Evolutionary conservation across 2,113 vertebrate species (phyloP).

Genomic region (Eclectus roratus): DNA sequence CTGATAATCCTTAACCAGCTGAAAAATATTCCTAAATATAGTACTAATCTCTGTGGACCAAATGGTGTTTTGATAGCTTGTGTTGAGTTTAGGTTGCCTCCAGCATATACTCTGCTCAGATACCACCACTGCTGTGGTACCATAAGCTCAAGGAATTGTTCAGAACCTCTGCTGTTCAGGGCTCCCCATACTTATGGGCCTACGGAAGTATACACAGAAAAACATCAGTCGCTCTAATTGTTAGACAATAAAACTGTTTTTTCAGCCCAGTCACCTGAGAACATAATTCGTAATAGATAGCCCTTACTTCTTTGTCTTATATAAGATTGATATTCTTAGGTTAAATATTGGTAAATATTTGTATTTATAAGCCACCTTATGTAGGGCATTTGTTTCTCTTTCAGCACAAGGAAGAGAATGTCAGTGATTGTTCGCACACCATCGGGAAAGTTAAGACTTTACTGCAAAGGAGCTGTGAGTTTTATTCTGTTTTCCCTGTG

Average conservation of each 20-base stretch:
- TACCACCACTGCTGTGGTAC: not conserved
- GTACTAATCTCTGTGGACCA: not conserved
- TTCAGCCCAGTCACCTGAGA: not conserved
- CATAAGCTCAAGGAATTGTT: not conserved
- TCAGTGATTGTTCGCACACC: slow-evolving; percentile 98
- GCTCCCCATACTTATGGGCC: not conserved
- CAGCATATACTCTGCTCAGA: not conserved
- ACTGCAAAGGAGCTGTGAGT: slow-evolving; percentile 99
- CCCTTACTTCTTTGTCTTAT: not conserved
- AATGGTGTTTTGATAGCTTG: not conserved
- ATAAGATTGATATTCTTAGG: not conserved
- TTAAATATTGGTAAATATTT: not conserved
- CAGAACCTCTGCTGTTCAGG: not conserved
- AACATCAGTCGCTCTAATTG: not conserved
- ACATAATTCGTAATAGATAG: not conserved
- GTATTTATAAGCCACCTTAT: not conserved
- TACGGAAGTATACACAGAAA: not conserved
- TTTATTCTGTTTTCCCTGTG: slow-evolving; percentile 4
- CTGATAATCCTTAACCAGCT: not conserved
- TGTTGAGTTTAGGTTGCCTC: not conserved
- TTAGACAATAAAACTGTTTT: not conserved
- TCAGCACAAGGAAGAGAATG: slow-evolving; percentile 94
- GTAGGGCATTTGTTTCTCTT: slow-evolving; percentile 21
- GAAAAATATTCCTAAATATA: not conserved
- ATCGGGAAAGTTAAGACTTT: slow-evolving; percentile 93